These are phyloP conservation scores for Drosophila burlai DNA, from an alignment of 1,140 invertebrate genomes.

Conservation along the genomic window DNA sequence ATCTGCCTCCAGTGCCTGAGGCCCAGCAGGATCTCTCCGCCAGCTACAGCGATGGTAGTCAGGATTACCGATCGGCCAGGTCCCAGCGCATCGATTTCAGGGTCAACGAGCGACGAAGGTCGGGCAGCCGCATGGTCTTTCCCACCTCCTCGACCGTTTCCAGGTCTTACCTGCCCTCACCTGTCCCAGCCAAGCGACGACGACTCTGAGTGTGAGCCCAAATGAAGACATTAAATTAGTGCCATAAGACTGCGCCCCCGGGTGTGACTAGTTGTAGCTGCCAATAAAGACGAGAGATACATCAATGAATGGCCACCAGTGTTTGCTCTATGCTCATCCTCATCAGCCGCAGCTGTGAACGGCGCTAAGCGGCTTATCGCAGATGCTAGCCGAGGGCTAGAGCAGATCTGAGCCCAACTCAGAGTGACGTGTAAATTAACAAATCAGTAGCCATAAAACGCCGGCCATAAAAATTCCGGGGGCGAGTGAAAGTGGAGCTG, in stretches of 20 bases:
- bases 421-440: constrained; percentile 77
- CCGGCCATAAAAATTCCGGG: constrained; percentile 55
- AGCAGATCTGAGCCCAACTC: constrained; percentile 12
- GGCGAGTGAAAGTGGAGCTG: constrained; percentile 63
- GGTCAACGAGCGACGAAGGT: constrained; percentile 55
- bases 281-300: constrained; percentile 54
- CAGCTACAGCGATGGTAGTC: constrained; percentile 26
- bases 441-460: constrained; percentile 68
- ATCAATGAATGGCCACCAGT: constrained; percentile 44
- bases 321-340: constrained; percentile 10
- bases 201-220: constrained; percentile 25
- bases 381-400: constrained; percentile 52
- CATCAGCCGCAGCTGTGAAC: constrained; percentile 47
- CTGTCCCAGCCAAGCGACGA: constrained; percentile 32
- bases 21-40: constrained; percentile 50
- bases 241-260: constrained; percentile 61
- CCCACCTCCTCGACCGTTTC: constrained; percentile 30
- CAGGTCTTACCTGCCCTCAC: constrained; percentile 24
- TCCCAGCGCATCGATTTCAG: constrained; percentile 50
- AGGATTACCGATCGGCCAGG: constrained; percentile 51
- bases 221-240: constrained; percentile 70
- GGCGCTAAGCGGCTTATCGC: constrained; percentile 70
- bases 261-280: constrained; percentile 51
- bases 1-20: constrained; percentile 58
- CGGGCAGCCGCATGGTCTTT: constrained; percentile 60